Conservation (phyloP, 2,888 invertebrate species). For the Drosophila stalkeri region DNA sequence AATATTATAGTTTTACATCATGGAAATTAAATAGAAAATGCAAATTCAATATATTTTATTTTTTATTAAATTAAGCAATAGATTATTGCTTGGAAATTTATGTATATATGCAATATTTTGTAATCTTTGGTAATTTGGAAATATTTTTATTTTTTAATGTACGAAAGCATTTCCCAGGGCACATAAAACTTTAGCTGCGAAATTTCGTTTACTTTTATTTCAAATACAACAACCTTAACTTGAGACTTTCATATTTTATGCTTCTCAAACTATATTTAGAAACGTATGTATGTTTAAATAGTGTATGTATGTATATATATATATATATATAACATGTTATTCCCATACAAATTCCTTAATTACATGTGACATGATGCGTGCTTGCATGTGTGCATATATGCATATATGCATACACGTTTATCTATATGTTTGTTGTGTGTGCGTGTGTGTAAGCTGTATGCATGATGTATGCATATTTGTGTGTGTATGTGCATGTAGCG, state of each 20-base stretch:
- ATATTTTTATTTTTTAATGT: background rate
- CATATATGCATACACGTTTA: background rate
- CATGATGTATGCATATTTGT: background rate
- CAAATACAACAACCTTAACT: background rate
- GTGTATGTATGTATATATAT: background rate
- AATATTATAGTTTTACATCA: background rate
- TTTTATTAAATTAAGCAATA: too few relatives aligned
- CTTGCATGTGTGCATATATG: background rate
- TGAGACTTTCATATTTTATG: slow-evolving; percentile 2
- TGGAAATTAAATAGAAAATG: background rate
- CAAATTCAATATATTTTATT: too few relatives aligned
- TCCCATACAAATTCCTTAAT: background rate
- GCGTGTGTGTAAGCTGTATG: background rate
- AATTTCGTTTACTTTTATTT: background rate
- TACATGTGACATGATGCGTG: background rate
- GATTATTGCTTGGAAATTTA: too few relatives aligned
- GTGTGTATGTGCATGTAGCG: background rate
- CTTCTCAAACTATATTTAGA: background rate
- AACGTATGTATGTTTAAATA: background rate
- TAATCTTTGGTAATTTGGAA: background rate
- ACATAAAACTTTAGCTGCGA: background rate
- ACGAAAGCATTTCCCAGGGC: too few relatives aligned
- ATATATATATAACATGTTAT: background rate
- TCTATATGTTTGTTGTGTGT: background rate
- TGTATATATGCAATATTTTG: too few relatives aligned